A percentile compares a stretch with the other conserved stretches of the same genome.
Evolutionary conservation across 1,140 invertebrate species (phyloP).

Genomic region (Drosophila persimilis): DNA sequence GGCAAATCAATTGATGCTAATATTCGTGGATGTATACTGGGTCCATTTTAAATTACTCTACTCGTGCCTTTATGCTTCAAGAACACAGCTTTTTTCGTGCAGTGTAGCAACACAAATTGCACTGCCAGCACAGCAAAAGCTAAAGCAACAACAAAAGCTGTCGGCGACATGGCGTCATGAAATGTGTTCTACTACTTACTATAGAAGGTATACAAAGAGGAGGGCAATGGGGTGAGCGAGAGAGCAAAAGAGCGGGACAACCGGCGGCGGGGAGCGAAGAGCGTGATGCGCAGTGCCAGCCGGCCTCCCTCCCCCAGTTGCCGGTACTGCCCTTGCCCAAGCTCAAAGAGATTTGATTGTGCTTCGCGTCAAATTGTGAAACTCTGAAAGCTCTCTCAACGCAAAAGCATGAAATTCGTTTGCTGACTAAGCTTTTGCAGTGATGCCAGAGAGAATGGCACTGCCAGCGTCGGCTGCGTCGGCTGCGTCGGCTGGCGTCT

Average conservation of each 20-base stretch:
- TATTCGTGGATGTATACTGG: too few species aligned
- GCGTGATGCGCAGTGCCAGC: background rate
- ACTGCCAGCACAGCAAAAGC: background rate
- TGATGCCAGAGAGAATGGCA: conserved; percentile 1
- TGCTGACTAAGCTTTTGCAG: conserved; percentile 24
- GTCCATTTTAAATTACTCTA: background rate
- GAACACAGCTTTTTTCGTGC: too few species aligned
- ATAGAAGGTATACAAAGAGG: background rate
- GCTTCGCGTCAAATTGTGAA: conserved; percentile 57
- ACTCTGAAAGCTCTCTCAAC: conserved; percentile 7
- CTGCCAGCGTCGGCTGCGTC: background rate
- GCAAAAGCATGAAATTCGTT: conserved; percentile 13
- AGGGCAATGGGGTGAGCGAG: background rate
- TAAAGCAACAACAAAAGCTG: background rate
- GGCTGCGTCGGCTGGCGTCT: background rate
- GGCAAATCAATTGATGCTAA: too few species aligned
- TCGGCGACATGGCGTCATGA: too few species aligned
- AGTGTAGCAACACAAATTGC: too few species aligned
- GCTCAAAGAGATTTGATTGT: conserved; percentile 6
- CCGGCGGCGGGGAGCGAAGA: too few species aligned
- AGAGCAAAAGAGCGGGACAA: background rate
- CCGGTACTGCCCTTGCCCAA: conserved; percentile 24
- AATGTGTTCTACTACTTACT: too few species aligned
- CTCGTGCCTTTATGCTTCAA: too few species aligned
- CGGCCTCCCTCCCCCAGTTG: background rate